A percentile compares a stretch with the other conserved stretches of the same genome.
phyloP scores from a whole-genome alignment of 2,113 vertebrate genomes.

The Dendrocopos noguchii region DNA sequence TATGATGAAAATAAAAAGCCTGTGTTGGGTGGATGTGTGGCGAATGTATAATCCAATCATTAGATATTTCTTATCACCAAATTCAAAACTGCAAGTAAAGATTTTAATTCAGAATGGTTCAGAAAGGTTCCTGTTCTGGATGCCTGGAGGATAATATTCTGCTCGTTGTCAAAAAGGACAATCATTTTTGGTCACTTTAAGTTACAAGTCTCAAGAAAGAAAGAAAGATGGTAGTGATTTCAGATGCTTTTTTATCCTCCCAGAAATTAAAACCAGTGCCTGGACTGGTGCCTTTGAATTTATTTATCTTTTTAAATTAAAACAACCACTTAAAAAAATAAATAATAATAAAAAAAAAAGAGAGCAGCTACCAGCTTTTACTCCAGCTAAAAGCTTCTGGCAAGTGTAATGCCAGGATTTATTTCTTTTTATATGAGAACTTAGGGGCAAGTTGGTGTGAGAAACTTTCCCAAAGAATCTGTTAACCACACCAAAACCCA shows the following conservation, averaged over 20 bases:
- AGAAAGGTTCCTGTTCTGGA: not conserved
- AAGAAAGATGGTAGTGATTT: conserved; percentile 25
- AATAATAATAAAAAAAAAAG: not conserved
- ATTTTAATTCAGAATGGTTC: not conserved
- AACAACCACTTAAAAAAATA: conserved; percentile 2
- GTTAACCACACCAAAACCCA: conserved; percentile 55
- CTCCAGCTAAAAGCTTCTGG: conserved; percentile 21
- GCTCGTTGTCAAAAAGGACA: conserved; percentile 27
- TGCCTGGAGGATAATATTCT: not conserved
- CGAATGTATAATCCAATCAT: not conserved
- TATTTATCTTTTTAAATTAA: conserved; percentile 62
- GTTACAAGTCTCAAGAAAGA: conserved; percentile 21
- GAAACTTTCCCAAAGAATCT: conserved; percentile 62
- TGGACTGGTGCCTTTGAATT: conserved; percentile 27
- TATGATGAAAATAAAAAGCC: not conserved
- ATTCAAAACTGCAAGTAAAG: not conserved
- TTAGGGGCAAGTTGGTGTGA: conserved; percentile 44
- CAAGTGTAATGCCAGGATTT: not conserved
- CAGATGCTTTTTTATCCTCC: conserved; percentile 39
- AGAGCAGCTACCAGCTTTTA: conserved; percentile 25
- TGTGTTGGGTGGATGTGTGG: not conserved
- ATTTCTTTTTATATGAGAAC: not conserved
- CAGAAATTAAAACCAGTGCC: conserved; percentile 58
- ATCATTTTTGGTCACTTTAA: conserved; percentile 10
- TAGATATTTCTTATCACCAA: not conserved